A percentile compares a stretch with the other conserved stretches of the same genome.
phyloP scores from a whole-genome alignment of 2,888 invertebrate species.

The Abrostola tripartita region DNA sequence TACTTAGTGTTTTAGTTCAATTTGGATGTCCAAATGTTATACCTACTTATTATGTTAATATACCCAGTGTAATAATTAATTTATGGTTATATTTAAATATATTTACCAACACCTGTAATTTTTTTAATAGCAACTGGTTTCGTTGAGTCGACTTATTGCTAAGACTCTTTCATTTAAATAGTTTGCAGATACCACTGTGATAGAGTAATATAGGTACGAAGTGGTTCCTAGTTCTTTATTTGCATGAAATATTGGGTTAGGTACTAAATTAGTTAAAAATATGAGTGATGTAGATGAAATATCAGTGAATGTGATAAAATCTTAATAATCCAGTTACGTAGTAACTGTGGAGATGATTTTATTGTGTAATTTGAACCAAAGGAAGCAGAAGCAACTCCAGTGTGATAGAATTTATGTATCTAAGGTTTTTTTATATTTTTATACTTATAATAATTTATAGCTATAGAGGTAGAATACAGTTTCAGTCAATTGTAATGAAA shows the following conservation, averaged over 20 bases:
- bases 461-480: slow-evolving; percentile 11
- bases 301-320: slow-evolving; percentile 12
- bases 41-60: neutral
- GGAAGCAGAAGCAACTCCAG: slow-evolving; percentile 45
- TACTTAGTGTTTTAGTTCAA: neutral
- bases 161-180: slow-evolving; percentile 23
- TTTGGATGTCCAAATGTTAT: slow-evolving; percentile 12
- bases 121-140: slow-evolving; percentile 9
- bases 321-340: slow-evolving; percentile 16
- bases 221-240: slow-evolving; percentile 45
- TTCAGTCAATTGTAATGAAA: slow-evolving; percentile 5
- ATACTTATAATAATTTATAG: neutral
- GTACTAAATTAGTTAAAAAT: slow-evolving; percentile 10
- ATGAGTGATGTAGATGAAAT: neutral
- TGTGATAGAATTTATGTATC: slow-evolving; percentile 48
- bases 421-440: slow-evolving; percentile 19
- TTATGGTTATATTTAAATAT: neutral
- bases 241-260: slow-evolving; percentile 24
- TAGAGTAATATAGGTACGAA: slow-evolving; percentile 41
- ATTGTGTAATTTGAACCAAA: slow-evolving; percentile 40
- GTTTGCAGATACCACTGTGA: slow-evolving; percentile 45
- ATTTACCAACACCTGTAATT: neutral
- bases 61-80: slow-evolving; percentile 1
- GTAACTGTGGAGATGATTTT: slow-evolving; percentile 8
- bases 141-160: slow-evolving; percentile 6